A percentile compares a stretch with the other conserved stretches of the same genome.
Evolutionary conservation across 1,140 invertebrate species (phyloP).

Genomic region (Polypedilum vanderplanki): DNA sequence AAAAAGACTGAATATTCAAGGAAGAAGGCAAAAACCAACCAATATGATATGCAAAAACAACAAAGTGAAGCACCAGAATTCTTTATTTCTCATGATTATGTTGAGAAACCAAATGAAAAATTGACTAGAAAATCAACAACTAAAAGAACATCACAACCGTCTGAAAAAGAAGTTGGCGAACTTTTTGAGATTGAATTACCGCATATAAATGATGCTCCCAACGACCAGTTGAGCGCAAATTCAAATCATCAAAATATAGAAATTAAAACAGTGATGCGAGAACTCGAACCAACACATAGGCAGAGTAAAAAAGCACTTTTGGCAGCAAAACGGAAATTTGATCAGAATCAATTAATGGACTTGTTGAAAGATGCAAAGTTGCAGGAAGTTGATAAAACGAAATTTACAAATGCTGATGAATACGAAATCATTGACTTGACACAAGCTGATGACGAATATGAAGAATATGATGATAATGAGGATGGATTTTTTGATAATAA

Average conservation of each 20-base stretch:
- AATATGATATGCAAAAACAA: background rate
- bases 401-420: background rate
- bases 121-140: no score
- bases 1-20: background rate
- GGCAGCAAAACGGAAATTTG: slow-evolving; percentile 5
- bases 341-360: slow-evolving; percentile 2
- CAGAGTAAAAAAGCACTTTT: slow-evolving; percentile 21
- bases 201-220: background rate
- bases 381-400: background rate
- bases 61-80: background rate
- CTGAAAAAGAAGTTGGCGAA: background rate
- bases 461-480: slow-evolving; percentile 10
- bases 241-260: background rate
- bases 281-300: slow-evolving; percentile 7
- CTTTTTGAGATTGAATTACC: background rate
- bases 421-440: background rate
- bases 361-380: background rate
- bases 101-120: background rate
- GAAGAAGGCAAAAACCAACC: no score
- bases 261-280: background rate
- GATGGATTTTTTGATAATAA: background rate
- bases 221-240: background rate
- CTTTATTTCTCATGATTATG: background rate
- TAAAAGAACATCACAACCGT: background rate
- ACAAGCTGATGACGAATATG: background rate